A percentile compares a stretch with the other conserved stretches of the same genome.
These are phyloP conservation scores for Eristalinus aeneus DNA, from an alignment of 2,888 invertebrate genomes.

Conservation along the genomic window DNA sequence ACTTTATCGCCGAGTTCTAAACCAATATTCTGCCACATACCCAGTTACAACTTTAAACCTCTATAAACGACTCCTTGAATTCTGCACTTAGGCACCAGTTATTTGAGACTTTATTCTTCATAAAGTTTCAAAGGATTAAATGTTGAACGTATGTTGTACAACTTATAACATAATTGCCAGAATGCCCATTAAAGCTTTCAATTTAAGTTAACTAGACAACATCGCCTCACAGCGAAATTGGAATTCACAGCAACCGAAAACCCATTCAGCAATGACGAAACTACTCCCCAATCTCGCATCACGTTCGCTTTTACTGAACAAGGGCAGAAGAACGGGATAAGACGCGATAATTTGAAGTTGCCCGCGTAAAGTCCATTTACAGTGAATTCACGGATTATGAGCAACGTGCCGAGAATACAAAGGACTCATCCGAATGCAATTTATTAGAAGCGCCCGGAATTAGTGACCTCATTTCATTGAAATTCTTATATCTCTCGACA, in stretches of 20 bases:
- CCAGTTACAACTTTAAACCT: no score
- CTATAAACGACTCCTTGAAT: no score
- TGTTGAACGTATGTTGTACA: no score
- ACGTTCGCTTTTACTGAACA: not conserved
- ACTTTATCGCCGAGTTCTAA: no score
- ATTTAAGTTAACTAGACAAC: not conserved
- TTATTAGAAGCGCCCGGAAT: constrained; percentile 30
- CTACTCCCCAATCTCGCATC: not conserved
- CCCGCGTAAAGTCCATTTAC: constrained; percentile 29
- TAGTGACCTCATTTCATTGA: constrained; percentile 29
- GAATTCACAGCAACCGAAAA: not conserved
- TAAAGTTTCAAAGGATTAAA: no score
- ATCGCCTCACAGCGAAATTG: no score
- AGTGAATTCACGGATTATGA: constrained; percentile 49
- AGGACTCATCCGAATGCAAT: constrained; percentile 37
- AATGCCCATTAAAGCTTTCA: not conserved
- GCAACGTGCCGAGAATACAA: constrained; percentile 52
- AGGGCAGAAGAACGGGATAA: not conserved
- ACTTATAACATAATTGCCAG: no score
- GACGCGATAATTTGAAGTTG: constrained; percentile 43
- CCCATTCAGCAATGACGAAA: not conserved
- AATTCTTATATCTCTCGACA: not conserved
- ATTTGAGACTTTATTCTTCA: no score
- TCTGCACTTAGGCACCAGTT: no score
- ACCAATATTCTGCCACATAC: no score